Evolutionary conservation across 2,113 vertebrate species (phyloP).

Genomic region (Actenoides hombroni): DNA sequence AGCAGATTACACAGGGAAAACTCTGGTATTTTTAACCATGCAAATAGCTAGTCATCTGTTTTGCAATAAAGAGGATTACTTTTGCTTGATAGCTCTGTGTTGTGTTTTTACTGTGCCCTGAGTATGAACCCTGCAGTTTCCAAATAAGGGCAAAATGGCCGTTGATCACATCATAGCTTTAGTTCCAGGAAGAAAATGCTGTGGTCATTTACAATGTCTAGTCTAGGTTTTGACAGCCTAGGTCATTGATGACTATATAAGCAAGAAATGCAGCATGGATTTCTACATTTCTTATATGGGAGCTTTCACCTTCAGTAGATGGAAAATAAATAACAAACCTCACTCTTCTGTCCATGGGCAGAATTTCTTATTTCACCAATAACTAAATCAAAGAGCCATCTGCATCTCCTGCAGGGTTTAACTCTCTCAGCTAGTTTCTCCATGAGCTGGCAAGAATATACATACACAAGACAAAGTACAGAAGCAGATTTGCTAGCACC

Average conservation of each 20-base stretch:
- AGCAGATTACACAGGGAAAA: conserved; percentile 70
- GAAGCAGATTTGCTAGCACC: not conserved
- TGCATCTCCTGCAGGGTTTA: not conserved
- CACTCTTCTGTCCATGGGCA: not conserved
- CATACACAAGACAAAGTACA: not conserved
- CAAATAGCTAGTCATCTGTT: conserved; percentile 75
- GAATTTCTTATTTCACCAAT: not conserved
- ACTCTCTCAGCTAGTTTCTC: not conserved
- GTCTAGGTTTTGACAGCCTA: not conserved
- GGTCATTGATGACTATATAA: not conserved
- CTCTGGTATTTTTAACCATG: conserved; percentile 74
- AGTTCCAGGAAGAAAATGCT: not conserved
- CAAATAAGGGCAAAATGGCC: conserved; percentile 48
- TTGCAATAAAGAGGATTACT: conserved; percentile 75
- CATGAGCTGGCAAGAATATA: not conserved
- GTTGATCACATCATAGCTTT: not conserved
- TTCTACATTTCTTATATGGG: not conserved
- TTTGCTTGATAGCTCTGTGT: conserved; percentile 58
- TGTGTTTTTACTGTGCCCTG: conserved; percentile 56
- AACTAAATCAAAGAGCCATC: conserved; percentile 16
- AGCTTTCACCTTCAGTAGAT: not conserved
- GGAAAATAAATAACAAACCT: not conserved
- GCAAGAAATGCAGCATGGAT: not conserved
- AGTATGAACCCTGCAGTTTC: conserved; percentile 57
- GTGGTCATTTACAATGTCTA: conserved; percentile 26